A percentile compares a stretch with the other conserved stretches of the same genome.
phyloP scores from a whole-genome alignment of 2,797 vertebrate species.

The Pristis pectinata region DNA sequence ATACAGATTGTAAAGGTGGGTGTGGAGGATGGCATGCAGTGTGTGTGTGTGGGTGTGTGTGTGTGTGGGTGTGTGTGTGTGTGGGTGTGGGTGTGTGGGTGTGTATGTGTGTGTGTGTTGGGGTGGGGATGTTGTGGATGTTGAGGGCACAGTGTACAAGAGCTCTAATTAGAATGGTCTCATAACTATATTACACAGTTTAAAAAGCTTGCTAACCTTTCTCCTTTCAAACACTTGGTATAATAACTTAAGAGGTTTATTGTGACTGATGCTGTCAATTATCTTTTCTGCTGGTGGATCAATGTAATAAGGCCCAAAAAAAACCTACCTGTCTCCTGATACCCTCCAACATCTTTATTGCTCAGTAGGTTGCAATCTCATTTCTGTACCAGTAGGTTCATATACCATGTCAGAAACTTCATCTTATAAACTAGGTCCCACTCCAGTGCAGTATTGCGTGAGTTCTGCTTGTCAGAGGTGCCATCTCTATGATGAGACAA shows the following conservation, averaged over 20 bases:
- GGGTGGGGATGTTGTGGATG: too few species aligned
- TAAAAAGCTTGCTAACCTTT: neutral
- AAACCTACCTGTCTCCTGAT: neutral
- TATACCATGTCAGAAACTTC: neutral
- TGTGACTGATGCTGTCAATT: neutral
- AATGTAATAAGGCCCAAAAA: neutral
- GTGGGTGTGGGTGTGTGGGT: too few species aligned
- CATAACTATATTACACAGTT: neutral
- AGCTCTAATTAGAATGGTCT: neutral
- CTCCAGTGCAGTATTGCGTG: neutral
- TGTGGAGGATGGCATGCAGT: too few species aligned
- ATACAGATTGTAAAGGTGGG: neutral
- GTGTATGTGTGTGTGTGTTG: too few species aligned
- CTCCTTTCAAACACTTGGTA: neutral
- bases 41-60: too few species aligned
- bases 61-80: too few species aligned
- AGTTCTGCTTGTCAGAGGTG: too few species aligned
- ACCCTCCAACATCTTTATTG: neutral
- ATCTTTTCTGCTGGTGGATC: neutral
- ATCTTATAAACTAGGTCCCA: neutral
- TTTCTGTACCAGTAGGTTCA: neutral
- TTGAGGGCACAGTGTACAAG: neutral
- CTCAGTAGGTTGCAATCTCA: neutral
- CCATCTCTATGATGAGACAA: neutral
- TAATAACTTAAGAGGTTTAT: neutral